These are phyloP conservation scores for Drosophila tanythrix DNA, from an alignment of 2,888 invertebrate species.

Conservation along the genomic window DNA sequence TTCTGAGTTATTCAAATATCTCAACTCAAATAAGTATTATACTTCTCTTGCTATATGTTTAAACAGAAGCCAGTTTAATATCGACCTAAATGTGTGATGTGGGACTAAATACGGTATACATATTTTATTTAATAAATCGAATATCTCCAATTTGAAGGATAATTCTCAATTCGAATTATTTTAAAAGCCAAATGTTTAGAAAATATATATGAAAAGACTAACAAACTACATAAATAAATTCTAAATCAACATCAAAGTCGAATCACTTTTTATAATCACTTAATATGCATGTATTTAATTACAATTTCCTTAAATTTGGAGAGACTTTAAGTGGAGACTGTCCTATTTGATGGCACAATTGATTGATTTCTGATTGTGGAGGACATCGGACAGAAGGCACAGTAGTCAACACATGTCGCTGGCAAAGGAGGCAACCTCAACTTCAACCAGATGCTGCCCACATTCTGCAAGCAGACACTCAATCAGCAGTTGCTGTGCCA, in stretches of 20 bases:
- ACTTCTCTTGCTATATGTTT: background rate
- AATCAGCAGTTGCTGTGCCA: slow-evolving; percentile 64
- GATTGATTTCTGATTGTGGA: background rate
- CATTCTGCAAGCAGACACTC: slow-evolving; percentile 50
- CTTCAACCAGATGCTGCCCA: slow-evolving; percentile 37
- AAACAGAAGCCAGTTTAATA: background rate
- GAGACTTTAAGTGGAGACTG: background rate
- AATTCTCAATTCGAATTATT: background rate
- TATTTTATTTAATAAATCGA: background rate
- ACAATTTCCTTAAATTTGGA: background rate
- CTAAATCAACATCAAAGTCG: no score
- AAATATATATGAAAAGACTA: no score
- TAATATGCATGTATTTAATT: rapidly evolving
- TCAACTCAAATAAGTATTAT: background rate
- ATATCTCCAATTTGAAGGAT: background rate
- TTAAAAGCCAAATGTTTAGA: no score
- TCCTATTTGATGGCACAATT: background rate
- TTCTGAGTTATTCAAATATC: background rate
- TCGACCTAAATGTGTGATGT: background rate
- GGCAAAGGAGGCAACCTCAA: background rate
- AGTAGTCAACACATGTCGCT: background rate
- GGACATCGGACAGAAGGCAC: background rate
- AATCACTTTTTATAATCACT: no score
- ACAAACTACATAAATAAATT: no score
- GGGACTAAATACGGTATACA: background rate